Evolutionary conservation across 2,888 invertebrate genomes (phyloP).

Genomic region (Chaitophorus viminalis): DNA sequence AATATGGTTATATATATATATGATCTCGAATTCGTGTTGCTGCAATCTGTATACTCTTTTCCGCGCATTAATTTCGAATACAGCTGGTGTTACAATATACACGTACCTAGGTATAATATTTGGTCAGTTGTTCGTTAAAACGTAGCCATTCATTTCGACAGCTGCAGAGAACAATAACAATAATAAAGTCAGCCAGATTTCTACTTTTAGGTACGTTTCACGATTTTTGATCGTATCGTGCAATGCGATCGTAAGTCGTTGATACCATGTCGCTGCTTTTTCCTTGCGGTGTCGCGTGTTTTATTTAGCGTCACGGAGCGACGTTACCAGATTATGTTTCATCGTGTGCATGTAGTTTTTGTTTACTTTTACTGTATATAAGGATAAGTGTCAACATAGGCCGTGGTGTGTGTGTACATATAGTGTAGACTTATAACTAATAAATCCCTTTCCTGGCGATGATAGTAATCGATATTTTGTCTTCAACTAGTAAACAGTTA

Average conservation of each 20-base stretch:
- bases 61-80: not conserved
- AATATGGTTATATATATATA: not conserved
- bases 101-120: no score
- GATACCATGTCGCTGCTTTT: no score
- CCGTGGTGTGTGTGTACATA: not conserved
- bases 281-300: no score
- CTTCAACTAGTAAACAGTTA: not conserved
- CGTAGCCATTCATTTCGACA: not conserved
- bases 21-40: not conserved
- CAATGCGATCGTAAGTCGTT: not conserved
- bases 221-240: not conserved
- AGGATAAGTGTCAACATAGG: not conserved
- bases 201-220: no score
- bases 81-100: not conserved
- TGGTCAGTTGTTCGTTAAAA: not conserved
- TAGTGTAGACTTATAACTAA: not conserved
- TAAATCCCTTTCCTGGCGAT: not conserved
- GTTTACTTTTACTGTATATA: not conserved
- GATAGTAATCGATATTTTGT: no score
- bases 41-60: not conserved
- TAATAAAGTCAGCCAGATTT: no score
- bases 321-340: not conserved
- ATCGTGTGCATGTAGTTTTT: not conserved
- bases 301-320: not conserved
- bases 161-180: no score